A percentile compares a stretch with the other conserved stretches of the same genome.
These are phyloP conservation scores for Netelia fuscicornis DNA, from an alignment of 2,888 invertebrate genomes.

Conservation along the genomic window DNA sequence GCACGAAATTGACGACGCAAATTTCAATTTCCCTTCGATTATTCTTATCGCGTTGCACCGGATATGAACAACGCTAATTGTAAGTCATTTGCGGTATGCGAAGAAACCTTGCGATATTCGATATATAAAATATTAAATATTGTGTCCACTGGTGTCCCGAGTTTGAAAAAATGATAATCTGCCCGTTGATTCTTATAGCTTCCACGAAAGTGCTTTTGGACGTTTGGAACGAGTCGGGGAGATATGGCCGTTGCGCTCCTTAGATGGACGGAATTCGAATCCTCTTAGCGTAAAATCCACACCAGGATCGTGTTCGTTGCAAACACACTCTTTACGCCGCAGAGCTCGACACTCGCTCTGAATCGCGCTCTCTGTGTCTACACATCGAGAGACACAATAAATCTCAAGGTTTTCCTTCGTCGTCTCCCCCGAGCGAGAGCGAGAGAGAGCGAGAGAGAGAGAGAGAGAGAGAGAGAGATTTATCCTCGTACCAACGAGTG, in stretches of 20 bases:
- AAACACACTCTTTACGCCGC: constrained; percentile 2
- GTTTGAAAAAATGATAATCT: no score
- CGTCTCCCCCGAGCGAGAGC: neutral
- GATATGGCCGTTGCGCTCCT: neutral
- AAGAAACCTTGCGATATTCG: no score
- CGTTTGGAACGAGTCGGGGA: neutral
- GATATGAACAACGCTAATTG: no score
- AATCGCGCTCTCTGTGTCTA: neutral
- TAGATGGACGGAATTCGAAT: constrained; percentile 21
- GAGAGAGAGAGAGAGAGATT: constrained; percentile 27
- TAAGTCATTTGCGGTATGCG: no score
- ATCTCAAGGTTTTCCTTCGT: constrained; percentile 31
- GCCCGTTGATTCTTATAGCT: no score
- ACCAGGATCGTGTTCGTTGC: constrained; percentile 36
- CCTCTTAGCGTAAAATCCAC: constrained; percentile 42
- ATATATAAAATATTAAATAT: no score
- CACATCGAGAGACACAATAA: constrained; percentile 34
- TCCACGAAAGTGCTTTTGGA: no score
- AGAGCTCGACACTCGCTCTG: neutral
- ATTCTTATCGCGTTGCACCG: no score
- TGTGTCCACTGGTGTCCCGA: no score
- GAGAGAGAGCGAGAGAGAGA: constrained; percentile 2
- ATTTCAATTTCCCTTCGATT: no score
- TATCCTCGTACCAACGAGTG: constrained; percentile 42
- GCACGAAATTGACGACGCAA: no score